Evolutionary conservation across 2,797 vertebrate genomes (phyloP).

Genomic region (Distichodus sexfasciatus): DNA sequence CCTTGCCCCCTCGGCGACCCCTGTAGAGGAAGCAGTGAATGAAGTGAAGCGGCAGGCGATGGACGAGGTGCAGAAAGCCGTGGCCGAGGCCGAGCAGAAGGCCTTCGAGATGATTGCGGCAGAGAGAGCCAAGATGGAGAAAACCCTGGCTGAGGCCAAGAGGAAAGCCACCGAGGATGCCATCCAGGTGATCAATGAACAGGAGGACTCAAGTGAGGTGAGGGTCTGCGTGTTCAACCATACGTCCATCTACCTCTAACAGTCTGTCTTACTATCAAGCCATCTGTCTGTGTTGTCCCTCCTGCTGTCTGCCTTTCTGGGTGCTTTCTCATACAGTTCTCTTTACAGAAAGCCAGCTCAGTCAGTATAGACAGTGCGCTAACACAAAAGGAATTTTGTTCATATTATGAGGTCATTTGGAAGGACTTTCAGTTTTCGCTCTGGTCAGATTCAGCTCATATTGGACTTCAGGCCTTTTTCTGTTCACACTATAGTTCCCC

Average conservation of each 20-base stretch:
- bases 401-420: too few relatives aligned
- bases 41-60: conserved; percentile 98
- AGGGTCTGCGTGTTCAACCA: conserved; percentile 36
- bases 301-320: too few relatives aligned
- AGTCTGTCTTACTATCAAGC: neutral
- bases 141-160: conserved; percentile 92
- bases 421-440: too few relatives aligned
- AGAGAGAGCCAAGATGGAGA: conserved; percentile 96
- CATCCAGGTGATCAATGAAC: conserved; percentile 92
- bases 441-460: too few relatives aligned
- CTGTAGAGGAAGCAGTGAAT: conserved; percentile 93
- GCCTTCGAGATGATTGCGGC: conserved; percentile 96
- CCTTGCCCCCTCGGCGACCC: neutral
- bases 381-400: too few relatives aligned
- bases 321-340: too few relatives aligned
- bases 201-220: conserved; percentile 98
- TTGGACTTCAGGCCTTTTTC: too few relatives aligned
- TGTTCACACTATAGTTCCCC: too few relatives aligned
- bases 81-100: conserved; percentile 96
- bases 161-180: conserved; percentile 93
- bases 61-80: conserved; percentile 97
- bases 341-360: too few relatives aligned
- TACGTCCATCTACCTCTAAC: neutral
- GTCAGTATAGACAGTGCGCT: too few relatives aligned
- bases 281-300: too few relatives aligned